Base-by-base conservation (phyloP, 2,797 vertebrate genomes). In the Peromyscus aztecus region DNA sequence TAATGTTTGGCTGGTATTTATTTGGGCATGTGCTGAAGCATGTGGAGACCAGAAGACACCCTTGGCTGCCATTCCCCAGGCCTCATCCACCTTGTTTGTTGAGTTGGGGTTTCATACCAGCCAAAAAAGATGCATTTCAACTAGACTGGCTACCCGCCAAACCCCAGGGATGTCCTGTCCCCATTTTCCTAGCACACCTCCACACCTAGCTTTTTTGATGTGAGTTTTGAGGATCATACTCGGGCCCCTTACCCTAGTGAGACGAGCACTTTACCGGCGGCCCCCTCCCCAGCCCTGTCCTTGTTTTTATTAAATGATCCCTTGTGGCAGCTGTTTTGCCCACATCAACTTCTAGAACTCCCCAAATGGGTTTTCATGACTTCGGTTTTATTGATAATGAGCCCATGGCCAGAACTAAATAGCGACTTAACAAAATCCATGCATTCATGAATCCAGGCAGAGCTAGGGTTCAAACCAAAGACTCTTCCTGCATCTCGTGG, bases 361-460 rank as follows among this genome's bases (percentile, higher is more conserved):
- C 75, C 37, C 55, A 59, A 55, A 55, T 0, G 55, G 55, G 24
- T 27, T 78, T 69, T 69, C 75, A 52, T 73, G n/a, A 34, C 27
- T 73, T 90, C 82, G 75, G 1, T 93, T 80, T 96, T 63, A 52
- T 67, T 63, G 40, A 69, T 27, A 83, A 88, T 88, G 65, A 94
- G 90, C 59, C 77, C 57, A 89, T 29, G 86, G 19, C 90, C 61
- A 63, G 52, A 86, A 16, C 23, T n/a, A 21, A 43, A 43, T 0
- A 76, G 8, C 37, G 61, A 92, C 16, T 57, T 69, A 73, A 81
- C 40, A 2, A 55, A 61, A 55, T 23, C 37, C 17, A 6, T 3
- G 1, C 3, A 52, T 83, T 75, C 63, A 69, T 5, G 14, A 55
- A 9, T 59, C 52, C 52, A 52, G 43, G 37, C 0, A 61, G 52